Conservation (phyloP, 2,888 invertebrate genomes). For the Lithosia quadra region DNA sequence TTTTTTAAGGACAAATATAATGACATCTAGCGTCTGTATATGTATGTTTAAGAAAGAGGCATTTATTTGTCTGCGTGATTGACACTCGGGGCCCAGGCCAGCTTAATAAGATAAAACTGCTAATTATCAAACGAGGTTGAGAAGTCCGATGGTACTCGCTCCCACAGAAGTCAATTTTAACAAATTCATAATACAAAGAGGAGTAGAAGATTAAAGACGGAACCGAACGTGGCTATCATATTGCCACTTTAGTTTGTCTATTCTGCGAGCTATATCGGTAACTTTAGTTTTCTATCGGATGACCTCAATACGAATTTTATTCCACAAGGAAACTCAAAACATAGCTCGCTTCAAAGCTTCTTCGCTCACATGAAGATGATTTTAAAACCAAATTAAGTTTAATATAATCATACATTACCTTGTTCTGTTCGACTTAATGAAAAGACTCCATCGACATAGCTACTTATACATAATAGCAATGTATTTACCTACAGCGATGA, state of each 20-base stretch:
- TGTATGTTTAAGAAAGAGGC: background rate
- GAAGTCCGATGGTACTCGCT: too few species aligned
- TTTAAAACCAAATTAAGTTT: background rate
- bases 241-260: background rate
- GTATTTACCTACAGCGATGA: constrained; percentile 13
- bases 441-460: background rate
- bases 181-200: too few species aligned
- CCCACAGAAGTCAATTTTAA: too few species aligned
- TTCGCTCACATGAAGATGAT: background rate
- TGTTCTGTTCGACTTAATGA: background rate
- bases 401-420: background rate
- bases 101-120: too few species aligned
- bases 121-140: too few species aligned
- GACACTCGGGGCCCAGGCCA: too few species aligned
- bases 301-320: background rate
- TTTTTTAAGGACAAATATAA: background rate
- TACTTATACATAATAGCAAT: constrained; percentile 2
- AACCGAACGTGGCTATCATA: too few species aligned
- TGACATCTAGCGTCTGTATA: background rate
- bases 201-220: too few species aligned
- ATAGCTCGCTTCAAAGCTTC: background rate
- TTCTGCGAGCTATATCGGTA: background rate
- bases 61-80: too few species aligned
- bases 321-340: background rate
- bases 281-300: background rate